phyloP scores from a whole-genome alignment of 2,888 invertebrate species.

The Nemurella pictetii region DNA sequence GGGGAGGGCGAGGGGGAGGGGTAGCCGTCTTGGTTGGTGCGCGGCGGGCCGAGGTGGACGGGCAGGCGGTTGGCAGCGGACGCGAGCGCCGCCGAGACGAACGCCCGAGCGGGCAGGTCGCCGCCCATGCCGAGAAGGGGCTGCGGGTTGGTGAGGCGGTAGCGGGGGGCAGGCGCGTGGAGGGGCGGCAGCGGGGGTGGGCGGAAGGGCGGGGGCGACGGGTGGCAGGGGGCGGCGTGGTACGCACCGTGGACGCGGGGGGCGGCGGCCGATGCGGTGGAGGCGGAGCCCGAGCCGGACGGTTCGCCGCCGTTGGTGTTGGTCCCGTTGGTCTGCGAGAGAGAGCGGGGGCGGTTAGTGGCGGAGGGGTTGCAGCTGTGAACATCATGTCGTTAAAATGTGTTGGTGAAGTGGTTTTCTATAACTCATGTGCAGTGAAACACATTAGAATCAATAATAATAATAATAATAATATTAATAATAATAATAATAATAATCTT shows the following conservation, averaged over 20 bases:
- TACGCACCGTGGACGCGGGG: slow-evolving; percentile 39
- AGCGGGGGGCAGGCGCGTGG: slow-evolving; percentile 16
- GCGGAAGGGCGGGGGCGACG: slow-evolving; percentile 36
- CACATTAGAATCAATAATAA: no score
- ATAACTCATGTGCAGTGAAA: no score
- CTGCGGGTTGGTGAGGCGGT: slow-evolving; percentile 20
- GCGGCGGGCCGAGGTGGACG: neutral
- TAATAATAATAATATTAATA: no score
- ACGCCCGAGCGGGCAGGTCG: slow-evolving; percentile 34
- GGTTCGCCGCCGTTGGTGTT: slow-evolving; percentile 46
- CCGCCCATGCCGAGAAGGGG: slow-evolving; percentile 37
- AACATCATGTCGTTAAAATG: no score
- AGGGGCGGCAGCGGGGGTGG: slow-evolving; percentile 26
- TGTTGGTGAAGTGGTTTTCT: no score
- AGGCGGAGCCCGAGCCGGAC: no score
- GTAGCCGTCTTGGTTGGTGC: slow-evolving; percentile 14
- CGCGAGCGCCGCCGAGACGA: neutral
- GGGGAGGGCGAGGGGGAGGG: neutral
- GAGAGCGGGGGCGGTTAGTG: neutral
- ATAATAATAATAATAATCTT: no score
- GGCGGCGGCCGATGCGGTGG: slow-evolving; percentile 50
- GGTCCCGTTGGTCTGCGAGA: slow-evolving; percentile 41
- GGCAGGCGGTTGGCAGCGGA: slow-evolving; percentile 21
- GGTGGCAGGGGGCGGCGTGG: slow-evolving; percentile 22
- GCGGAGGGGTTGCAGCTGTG: no score